phyloP scores from a whole-genome alignment of 2,888 invertebrate species.

The Dynastes maya region DNA sequence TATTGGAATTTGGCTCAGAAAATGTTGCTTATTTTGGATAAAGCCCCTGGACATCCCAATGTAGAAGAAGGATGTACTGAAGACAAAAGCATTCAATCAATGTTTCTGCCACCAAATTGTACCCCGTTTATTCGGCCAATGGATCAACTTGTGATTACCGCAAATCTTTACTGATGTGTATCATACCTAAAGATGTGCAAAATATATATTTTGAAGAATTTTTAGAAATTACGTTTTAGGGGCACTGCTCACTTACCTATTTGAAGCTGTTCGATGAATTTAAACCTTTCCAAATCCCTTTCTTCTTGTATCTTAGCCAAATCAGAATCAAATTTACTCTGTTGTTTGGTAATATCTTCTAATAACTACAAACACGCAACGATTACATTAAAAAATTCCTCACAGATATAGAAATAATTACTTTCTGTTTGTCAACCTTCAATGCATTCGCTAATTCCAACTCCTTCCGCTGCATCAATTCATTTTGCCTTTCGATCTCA shows the following conservation, averaged over 20 bases:
- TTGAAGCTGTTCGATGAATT: conserved; percentile 76
- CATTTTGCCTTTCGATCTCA: conserved; percentile 77
- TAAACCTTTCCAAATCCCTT: conserved; percentile 77
- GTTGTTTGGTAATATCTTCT: conserved; percentile 75
- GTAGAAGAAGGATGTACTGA: too few relatives aligned
- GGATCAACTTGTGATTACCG: too few relatives aligned
- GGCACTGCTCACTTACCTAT: conserved; percentile 67
- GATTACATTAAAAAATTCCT: conserved; percentile 26
- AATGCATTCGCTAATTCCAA: conserved; percentile 77
- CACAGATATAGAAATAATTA: conserved; percentile 52
- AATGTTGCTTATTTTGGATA: too few relatives aligned
- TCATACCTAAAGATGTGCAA: too few relatives aligned
- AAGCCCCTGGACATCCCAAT: too few relatives aligned
- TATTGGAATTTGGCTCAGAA: too few relatives aligned
- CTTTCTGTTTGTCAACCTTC: conserved; percentile 77
- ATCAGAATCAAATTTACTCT: conserved; percentile 78
- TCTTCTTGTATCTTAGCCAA: conserved; percentile 80
- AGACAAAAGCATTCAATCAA: too few relatives aligned
- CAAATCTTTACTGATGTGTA: too few relatives aligned
- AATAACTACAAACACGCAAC: conserved; percentile 68
- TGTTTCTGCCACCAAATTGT: too few relatives aligned
- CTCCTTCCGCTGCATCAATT: conserved; percentile 77
- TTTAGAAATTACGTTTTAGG: too few relatives aligned
- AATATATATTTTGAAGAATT: too few relatives aligned
- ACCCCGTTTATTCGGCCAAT: too few relatives aligned